Percentiles rank a stretch among this genome's conserved stretches.
These are phyloP conservation scores for Willisornis vidua DNA, from an alignment of 2,113 vertebrate species.

Conservation along the genomic window DNA sequence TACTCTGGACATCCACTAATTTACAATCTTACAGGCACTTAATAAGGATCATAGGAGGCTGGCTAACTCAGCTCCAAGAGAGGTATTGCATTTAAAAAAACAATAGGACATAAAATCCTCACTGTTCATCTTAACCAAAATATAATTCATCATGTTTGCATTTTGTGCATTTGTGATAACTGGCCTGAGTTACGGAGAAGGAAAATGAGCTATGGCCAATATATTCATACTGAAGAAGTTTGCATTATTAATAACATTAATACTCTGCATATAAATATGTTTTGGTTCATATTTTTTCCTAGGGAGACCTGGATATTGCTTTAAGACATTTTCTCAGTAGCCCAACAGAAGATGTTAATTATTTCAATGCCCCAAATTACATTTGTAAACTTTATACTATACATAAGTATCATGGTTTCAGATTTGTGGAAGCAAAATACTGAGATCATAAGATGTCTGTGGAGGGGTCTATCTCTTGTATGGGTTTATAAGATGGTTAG, in stretches of 20 bases:
- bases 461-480: neutral
- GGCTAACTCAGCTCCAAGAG: constrained; percentile 14
- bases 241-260: constrained; percentile 77
- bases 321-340: constrained; percentile 23
- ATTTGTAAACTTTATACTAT: neutral
- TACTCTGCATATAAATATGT: constrained; percentile 66
- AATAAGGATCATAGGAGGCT: neutral
- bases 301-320: neutral
- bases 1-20: neutral
- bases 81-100: constrained; percentile 49
- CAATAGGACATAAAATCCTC: constrained; percentile 20
- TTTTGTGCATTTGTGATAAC: constrained; percentile 73
- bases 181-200: constrained; percentile 48
- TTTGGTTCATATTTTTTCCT: constrained; percentile 51
- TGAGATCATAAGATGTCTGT: neutral
- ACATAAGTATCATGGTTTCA: neutral
- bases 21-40: neutral
- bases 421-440: neutral
- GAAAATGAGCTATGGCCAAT: constrained; percentile 69
- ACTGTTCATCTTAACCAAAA: constrained; percentile 26
- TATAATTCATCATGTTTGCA: constrained; percentile 43
- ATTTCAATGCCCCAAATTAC: neutral
- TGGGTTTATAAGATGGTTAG: neutral
- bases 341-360: neutral
- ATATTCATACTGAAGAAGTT: constrained; percentile 62